A percentile compares a stretch with the other conserved stretches of the same genome.
Evolutionary conservation across 2,113 vertebrate genomes (phyloP).

Genomic region (Pterocles gutturalis): DNA sequence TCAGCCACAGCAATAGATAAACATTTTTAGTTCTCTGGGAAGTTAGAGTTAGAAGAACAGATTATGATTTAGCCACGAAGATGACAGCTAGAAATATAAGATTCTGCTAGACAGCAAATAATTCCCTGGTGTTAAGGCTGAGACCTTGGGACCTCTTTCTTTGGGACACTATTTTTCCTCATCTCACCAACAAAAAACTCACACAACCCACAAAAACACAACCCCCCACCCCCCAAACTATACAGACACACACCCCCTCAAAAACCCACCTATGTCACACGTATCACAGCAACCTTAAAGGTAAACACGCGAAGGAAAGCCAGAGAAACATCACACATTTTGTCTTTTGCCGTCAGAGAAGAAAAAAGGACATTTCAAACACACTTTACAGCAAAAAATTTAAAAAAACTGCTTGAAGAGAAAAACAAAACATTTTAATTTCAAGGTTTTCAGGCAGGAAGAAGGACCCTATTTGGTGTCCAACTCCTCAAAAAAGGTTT

Average conservation of each 20-base stretch:
- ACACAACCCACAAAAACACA: neutral
- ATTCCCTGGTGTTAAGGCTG: neutral
- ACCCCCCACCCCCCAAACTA: fast-evolving
- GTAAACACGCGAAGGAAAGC: neutral
- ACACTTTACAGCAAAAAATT: neutral
- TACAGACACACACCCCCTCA: fast-evolving
- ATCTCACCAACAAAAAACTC: neutral
- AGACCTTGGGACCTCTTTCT: neutral
- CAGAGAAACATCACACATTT: neutral
- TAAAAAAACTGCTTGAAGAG: neutral
- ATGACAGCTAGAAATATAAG: neutral
- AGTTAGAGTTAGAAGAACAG: neutral
- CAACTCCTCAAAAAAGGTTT: neutral
- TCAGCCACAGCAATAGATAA: neutral
- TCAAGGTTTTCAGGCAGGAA: neutral
- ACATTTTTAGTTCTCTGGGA: neutral
- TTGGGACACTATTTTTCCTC: neutral
- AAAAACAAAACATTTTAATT: neutral
- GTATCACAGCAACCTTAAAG: neutral
- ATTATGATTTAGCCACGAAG: neutral
- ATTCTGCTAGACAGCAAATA: neutral
- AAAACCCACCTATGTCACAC: fast-evolving
- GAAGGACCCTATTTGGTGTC: neutral
- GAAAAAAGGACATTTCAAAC: neutral
- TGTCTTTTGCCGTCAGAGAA: neutral